Base-by-base conservation (phyloP, 2,113 vertebrate species). In the Corvus cornix region DNA sequence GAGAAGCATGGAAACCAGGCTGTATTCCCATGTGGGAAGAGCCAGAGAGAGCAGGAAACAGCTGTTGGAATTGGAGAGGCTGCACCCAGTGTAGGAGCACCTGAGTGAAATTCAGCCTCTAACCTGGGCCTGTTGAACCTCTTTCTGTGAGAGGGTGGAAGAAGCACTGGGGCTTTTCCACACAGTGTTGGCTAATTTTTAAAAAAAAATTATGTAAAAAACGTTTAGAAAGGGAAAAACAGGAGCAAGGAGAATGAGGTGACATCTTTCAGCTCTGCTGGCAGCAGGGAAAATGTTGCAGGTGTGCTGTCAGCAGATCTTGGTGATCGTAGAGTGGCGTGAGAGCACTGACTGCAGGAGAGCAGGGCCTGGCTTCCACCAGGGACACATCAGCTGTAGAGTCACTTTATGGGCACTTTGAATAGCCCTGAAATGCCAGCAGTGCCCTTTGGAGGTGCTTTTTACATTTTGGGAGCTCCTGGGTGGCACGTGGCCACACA, bases 261-360 rank as follows among this genome's bases (percentile, higher is more conserved):
- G 59, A 31, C 16, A 21, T 4, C 51, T 67, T 62, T 20, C 53
- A 86, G 28, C 68, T n/a, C 51, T 74, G 63, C 49, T 56, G 35
- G 69, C 16, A 52, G 30, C 7, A 11, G 33, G 52, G 37, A 16
- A 49, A 44, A 9, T 13, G 26, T 46, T 49, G 56, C 46, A 72
- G 48, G 9, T 28, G 44, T 66, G 24, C 41, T 49, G 21, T 27
- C 1, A 8, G 35, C 39, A 43, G 51, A 27, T 63, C 41, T 14
- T 5, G 30, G 55, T 5, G 49, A 12, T 27, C 0, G 0, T 66
- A 73, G 26, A 51, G 14, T 3, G 0, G 7, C 2, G 6, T 30
- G 23, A 75, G 37, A 11, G 43, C 43, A 20, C 1, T 0, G 35
- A n/a, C 0, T 11, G 46, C 64, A 52, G 30, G 28, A 60, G 27